Base-by-base conservation (phyloP, 2,797 vertebrate species). In the Nannoperca australis region DNA sequence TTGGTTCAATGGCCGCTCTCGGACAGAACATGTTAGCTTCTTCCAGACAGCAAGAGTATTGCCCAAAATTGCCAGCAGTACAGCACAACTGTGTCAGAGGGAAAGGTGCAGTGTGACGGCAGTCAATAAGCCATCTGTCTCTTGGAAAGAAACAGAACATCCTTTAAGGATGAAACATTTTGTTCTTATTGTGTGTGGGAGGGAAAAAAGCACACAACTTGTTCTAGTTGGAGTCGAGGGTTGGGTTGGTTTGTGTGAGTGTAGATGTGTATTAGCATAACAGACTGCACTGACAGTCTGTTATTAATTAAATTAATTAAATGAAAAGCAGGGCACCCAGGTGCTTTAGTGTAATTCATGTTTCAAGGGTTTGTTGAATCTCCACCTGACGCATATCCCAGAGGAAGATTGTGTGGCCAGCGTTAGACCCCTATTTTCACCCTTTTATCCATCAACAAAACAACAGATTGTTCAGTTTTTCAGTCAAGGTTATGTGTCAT, bases 61-160 rank as follows among this genome's bases (percentile, higher is more conserved):
- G 69, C 76, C 80, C 71, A 51, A 73, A 88, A 85, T 86, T 90
- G 67, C 83, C 82, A 59, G 68, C 65, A 75, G 59, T 79, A 64
- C 30, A 78, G 74, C 67, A 78, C 65, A 83, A 85, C 50, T 79
- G 74, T 87, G 83, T 85, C 71, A 74, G 70, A 81, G 54, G 54
- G 53, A 77, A 51, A 50, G 47, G 70, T 72, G 84, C 74, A 78
- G 68, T 44, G 61, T 67, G 66, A 66, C 45, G n/a, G 59, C 66
- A 77, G 76, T 83, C 80, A 88, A 86, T 83, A 83, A 75, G 62
- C 69, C 77, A 69, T 78, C 75, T 83, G 82, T 83, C 64, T 85
- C 51, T 51, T 2, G 11, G 45, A 73, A 66, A 42, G 56, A 71
- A 61, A 68, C 50, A 49, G 65, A 75, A 59, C 79, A 85, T 69